Conservation (phyloP, 2,888 invertebrate genomes). For the Hyles lineata region DNA sequence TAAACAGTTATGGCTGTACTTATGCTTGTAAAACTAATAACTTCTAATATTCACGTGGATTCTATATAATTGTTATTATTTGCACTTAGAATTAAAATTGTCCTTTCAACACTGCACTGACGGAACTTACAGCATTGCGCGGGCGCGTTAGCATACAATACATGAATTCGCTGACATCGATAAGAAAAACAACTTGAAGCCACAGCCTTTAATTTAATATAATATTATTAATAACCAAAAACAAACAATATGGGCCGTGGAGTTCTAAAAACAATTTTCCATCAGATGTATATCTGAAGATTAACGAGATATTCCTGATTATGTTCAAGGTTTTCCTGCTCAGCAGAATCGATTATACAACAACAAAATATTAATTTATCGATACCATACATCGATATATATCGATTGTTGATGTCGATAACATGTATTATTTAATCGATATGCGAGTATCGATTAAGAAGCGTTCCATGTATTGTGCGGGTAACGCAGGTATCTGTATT, state of each 20-base stretch:
- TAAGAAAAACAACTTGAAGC: constrained; percentile 9
- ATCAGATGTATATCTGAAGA: neutral
- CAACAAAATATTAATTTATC: neutral
- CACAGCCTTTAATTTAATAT: constrained; percentile 10
- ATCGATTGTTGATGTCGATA: constrained; percentile 10
- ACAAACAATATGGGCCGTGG: constrained; percentile 1
- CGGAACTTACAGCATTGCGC: constrained; percentile 25
- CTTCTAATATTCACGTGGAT: constrained; percentile 3
- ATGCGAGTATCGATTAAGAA: constrained; percentile 8
- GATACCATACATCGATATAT: neutral
- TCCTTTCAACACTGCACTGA: constrained; percentile 26
- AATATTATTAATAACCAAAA: constrained; percentile 5
- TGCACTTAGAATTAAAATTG: constrained; percentile 31
- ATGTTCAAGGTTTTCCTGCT: neutral
- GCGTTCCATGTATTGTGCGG: constrained; percentile 18
- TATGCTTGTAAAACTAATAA: neutral
- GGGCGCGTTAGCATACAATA: constrained; percentile 14
- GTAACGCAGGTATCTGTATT: constrained; percentile 19
- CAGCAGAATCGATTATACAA: neutral
- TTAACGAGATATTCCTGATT: neutral
- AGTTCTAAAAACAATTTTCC: neutral
- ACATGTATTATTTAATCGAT: constrained; percentile 3
- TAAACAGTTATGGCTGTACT: constrained; percentile 6
- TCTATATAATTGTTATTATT: constrained; percentile 8
- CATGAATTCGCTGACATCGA: neutral